phyloP scores from a whole-genome alignment of 1,140 invertebrate species.

The Leptoteleia sp. region DNA sequence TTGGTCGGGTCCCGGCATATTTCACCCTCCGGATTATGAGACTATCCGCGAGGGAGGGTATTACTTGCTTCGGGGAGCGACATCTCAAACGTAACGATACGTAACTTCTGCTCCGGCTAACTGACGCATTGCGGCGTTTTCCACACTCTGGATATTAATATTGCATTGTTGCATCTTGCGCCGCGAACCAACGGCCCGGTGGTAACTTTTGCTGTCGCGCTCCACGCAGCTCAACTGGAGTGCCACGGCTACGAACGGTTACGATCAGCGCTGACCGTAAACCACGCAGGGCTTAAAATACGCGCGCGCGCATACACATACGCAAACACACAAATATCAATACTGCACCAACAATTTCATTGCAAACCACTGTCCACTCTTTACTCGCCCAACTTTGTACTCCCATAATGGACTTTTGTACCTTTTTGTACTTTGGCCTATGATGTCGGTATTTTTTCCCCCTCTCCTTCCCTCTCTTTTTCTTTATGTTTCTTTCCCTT shows the following conservation, averaged over 20 bases:
- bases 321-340: constrained; percentile 38
- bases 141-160: constrained; percentile 77
- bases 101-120: constrained; percentile 27
- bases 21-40: constrained; percentile 62
- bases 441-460: constrained; percentile 8
- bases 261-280: constrained; percentile 40
- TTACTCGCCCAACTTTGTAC: constrained; percentile 49
- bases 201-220: background rate
- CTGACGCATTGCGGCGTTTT: constrained; percentile 79
- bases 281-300: constrained; percentile 50
- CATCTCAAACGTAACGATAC: constrained; percentile 39
- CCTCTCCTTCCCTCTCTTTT: background rate
- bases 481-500: no score
- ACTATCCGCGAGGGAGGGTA: constrained; percentile 40
- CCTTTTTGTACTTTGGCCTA: constrained; percentile 2
- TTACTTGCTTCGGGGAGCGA: constrained; percentile 38
- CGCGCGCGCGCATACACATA: constrained; percentile 67
- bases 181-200: background rate
- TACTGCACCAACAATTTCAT: constrained; percentile 49
- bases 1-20: constrained; percentile 71
- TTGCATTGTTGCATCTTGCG: constrained; percentile 72
- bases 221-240: background rate
- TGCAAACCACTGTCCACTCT: constrained; percentile 72
- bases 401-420: constrained; percentile 4
- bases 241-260: no score